Base-by-base conservation (phyloP, 2,888 invertebrate genomes). In the Syrphus vitripennis region DNA sequence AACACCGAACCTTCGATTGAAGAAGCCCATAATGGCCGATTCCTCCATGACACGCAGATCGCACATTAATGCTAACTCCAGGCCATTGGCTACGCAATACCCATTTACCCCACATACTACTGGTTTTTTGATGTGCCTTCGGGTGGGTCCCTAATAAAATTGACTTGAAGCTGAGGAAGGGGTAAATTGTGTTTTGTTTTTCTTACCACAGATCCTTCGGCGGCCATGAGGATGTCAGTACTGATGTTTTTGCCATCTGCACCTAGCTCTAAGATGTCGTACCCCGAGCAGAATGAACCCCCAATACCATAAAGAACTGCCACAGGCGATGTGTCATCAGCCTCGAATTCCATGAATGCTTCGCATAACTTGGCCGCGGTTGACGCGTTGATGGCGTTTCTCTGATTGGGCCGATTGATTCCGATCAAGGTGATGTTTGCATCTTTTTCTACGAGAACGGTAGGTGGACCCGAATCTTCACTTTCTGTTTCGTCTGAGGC, bases 271-370 rank as follows among this genome's bases (percentile, higher is more conserved):
- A 95, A 93, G 69, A 98, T 94, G 92, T 99, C 98, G 91, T 96
- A 97, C 0, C 99, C 99, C 3, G 98, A 95, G 92, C 98, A 98
- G 92, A 99, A 99, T 76, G 96, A 96, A 0, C 98, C 98, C n/a
- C 98, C 98, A 89, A 95, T 94, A 7, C 99, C 99, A 91, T 98
- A 95, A 2, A 99, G 93, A 2, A 99, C 95, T 7, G 96, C 96
- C 4, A 96, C 96, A 84, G 93, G 93, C 0, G 96, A 93, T 0
- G 94, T 92, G 0, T 94, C 92, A 90, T 98, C 97, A 34, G 95
- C 94, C 88, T 99, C 98, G 92, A 98, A 98, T 16, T 93, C 93
- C 83, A 95, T 93, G 67, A 99, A 94, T 0, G 97, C 97, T 34
- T 94, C 93, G 4, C 94, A 93, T 19, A 99, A 93, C 89, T 95